These are phyloP conservation scores for Myopa testacea DNA, from an alignment of 2,888 invertebrate species.

Conservation along the genomic window DNA sequence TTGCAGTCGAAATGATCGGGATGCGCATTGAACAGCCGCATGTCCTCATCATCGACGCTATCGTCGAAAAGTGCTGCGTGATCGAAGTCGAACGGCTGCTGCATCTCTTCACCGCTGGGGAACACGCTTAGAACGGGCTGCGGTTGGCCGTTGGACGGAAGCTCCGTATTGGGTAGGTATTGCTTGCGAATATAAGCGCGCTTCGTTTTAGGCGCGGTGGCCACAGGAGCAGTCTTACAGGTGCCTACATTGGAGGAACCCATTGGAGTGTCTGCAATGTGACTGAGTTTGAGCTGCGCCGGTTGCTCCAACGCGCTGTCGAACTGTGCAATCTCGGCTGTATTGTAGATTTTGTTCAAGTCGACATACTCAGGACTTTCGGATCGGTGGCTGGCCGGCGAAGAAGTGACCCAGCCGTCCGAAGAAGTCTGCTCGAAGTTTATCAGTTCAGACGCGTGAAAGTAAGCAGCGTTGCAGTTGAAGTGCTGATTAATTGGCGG, in stretches of 20 bases:
- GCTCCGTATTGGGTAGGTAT: slow-evolving; percentile 13
- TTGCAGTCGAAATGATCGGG: slow-evolving; percentile 49
- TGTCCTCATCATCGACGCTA: slow-evolving; percentile 62
- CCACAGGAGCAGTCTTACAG: slow-evolving; percentile 54
- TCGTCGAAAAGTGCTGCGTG: slow-evolving; percentile 64
- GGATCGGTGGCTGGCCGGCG: slow-evolving; percentile 67
- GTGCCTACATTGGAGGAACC: slow-evolving; percentile 66
- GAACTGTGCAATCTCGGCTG: slow-evolving; percentile 12
- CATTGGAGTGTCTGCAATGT: slow-evolving; percentile 45
- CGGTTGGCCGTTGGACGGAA: slow-evolving; percentile 19
- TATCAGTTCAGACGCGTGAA: slow-evolving; percentile 62
- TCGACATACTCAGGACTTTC: slow-evolving; percentile 68
- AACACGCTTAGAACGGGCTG: slow-evolving; percentile 38
- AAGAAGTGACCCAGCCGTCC: slow-evolving; percentile 68
- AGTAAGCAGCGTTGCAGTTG: slow-evolving; percentile 53
- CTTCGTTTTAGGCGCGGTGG: slow-evolving; percentile 55
- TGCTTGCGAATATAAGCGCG: slow-evolving; percentile 60
- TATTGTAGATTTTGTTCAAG: slow-evolving; percentile 62
- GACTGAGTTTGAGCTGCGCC: background rate
- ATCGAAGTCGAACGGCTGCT: slow-evolving; percentile 64
- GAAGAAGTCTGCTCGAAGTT: slow-evolving; percentile 67
- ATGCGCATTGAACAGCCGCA: slow-evolving; percentile 62
- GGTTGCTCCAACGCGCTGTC: slow-evolving; percentile 31
- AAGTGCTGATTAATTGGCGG: slow-evolving; percentile 55
- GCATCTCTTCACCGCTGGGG: slow-evolving; percentile 46